Percentiles rank a stretch among this genome's conserved stretches.
These are phyloP conservation scores for Peromyscus aztecus DNA, from an alignment of 2,797 vertebrate species.

Conservation along the genomic window DNA sequence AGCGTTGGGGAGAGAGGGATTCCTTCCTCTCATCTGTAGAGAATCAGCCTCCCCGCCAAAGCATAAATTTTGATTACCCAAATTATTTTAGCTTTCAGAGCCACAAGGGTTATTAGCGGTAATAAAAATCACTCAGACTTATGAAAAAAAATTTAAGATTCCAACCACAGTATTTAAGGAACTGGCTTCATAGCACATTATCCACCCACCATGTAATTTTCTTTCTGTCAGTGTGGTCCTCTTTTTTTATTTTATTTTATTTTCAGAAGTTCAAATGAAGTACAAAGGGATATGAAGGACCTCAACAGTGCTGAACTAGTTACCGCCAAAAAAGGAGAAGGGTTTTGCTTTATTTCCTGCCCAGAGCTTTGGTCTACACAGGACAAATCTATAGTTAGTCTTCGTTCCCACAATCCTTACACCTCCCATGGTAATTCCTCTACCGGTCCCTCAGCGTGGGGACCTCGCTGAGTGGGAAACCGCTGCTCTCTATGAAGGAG, in stretches of 20 bases:
- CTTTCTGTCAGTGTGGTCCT: slow-evolving; percentile 40
- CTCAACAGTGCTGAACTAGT: not conserved
- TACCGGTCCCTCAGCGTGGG: not conserved
- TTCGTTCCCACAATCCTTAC: not conserved
- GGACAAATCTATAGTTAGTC: slow-evolving; percentile 9
- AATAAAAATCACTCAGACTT: slow-evolving; percentile 77
- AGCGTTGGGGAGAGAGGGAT: slow-evolving; percentile 5
- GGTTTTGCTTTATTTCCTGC: not conserved
- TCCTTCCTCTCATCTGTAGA: slow-evolving; percentile 64
- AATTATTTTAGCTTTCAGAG: slow-evolving; percentile 77
- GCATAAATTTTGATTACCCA: slow-evolving; percentile 75
- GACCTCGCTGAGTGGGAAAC: not conserved
- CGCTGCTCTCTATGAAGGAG: not conserved
- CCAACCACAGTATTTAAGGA: slow-evolving; percentile 69
- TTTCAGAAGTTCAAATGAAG: slow-evolving; percentile 37
- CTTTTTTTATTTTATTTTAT: slow-evolving; percentile 32
- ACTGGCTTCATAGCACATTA: slow-evolving; percentile 64
- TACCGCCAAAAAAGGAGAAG: not conserved
- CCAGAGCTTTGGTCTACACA: not conserved
- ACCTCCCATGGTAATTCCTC: not conserved
- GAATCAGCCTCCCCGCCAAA: slow-evolving; percentile 65
- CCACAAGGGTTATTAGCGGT: slow-evolving; percentile 70
- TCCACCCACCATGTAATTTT: slow-evolving; percentile 50
- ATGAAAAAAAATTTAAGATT: slow-evolving; percentile 35
- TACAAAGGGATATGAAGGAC: slow-evolving; percentile 15